A percentile compares a stretch with the other conserved stretches of the same genome.
These are phyloP conservation scores for Pandemis corylana DNA, from an alignment of 2,888 invertebrate genomes.

Conservation along the genomic window DNA sequence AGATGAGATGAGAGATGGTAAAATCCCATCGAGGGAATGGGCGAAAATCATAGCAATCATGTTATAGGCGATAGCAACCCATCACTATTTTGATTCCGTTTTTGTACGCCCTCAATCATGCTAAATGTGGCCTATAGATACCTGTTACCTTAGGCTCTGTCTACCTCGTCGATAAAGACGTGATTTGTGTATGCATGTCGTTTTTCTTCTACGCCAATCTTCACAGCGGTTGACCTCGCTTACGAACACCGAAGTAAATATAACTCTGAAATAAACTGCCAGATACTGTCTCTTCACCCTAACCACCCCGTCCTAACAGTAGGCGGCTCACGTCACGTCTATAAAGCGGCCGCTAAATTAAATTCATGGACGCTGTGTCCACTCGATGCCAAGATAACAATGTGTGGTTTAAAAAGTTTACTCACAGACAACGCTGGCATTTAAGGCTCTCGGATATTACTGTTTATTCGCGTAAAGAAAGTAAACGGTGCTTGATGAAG, in stretches of 20 bases:
- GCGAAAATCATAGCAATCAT: too few species aligned
- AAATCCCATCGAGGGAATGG: too few species aligned
- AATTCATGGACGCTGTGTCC: conserved; percentile 56
- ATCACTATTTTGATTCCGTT: too few species aligned
- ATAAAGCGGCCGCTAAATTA: conserved; percentile 61
- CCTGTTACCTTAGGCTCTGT: too few species aligned
- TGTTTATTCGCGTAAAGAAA: too few species aligned
- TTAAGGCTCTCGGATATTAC: not conserved
- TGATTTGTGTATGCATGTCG: too few species aligned
- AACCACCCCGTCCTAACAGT: not conserved
- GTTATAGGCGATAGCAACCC: too few species aligned
- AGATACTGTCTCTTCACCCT: not conserved
- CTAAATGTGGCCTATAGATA: too few species aligned
- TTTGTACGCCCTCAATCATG: too few species aligned
- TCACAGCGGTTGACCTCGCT: not conserved
- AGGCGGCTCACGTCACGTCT: conserved; percentile 51
- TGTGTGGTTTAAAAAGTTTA: conserved; percentile 37
- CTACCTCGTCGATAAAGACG: too few species aligned
- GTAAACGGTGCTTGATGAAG: too few species aligned
- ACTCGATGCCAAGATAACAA: conserved; percentile 38
- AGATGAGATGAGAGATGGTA: too few species aligned
- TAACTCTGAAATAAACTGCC: not conserved
- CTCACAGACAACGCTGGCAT: not conserved
- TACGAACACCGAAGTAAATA: not conserved
- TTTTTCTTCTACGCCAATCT: not conserved